A percentile compares a stretch with the other conserved stretches of the same genome.
These are phyloP conservation scores for Diplosoma virens DNA, from an alignment of 23 tunicate species.

Conservation along the genomic window DNA sequence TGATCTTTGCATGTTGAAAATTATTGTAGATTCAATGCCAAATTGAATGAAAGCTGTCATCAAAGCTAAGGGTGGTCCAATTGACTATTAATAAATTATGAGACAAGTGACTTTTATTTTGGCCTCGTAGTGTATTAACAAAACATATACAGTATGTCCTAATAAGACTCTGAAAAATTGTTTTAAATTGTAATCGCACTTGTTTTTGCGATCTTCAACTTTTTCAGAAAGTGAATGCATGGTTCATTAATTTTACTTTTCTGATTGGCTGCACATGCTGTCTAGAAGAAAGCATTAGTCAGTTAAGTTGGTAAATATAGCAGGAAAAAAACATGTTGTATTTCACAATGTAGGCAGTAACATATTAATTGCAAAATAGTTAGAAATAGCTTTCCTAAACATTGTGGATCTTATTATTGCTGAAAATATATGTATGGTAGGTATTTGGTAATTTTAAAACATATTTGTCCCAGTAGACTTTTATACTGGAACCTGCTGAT, in stretches of 20 bases:
- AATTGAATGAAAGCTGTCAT: too few relatives aligned
- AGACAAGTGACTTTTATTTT: too few relatives aligned
- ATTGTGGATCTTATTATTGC: not conserved
- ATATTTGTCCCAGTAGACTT: not conserved
- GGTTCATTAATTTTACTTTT: not conserved
- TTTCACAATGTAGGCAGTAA: not conserved
- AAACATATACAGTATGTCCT: too few relatives aligned
- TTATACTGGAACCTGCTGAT: not conserved
- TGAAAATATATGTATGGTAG: not conserved
- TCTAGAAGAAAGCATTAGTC: not conserved
- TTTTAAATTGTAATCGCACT: not conserved
- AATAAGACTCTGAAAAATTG: too few relatives aligned
- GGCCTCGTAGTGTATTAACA: too few relatives aligned
- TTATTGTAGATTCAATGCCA: too few relatives aligned
- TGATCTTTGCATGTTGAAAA: too few relatives aligned
- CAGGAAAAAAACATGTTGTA: not conserved
- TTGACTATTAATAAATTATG: too few relatives aligned
- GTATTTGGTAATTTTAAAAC: not conserved
- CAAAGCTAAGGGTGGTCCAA: too few relatives aligned
- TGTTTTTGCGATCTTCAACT: not conserved
- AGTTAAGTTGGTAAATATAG: not conserved
- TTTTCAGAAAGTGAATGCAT: not conserved
- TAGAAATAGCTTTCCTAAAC: not conserved
- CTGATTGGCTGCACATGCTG: not conserved
- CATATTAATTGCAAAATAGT: not conserved